phyloP scores from a whole-genome alignment of 2,797 vertebrate genomes.

The Crenichthys baileyi region DNA sequence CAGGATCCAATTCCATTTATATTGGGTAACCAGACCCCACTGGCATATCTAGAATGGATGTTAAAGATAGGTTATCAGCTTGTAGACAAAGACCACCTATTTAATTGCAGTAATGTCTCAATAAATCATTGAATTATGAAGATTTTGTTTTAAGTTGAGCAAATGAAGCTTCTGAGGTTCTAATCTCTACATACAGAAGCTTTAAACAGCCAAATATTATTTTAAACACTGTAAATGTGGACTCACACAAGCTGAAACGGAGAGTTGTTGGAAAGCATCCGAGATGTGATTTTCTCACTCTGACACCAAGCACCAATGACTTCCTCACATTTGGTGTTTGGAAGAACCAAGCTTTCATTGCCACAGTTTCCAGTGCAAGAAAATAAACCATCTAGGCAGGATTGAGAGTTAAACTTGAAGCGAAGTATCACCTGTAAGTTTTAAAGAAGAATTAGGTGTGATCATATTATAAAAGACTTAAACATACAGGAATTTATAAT shows the following conservation, averaged over 20 bases:
- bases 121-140: not conserved
- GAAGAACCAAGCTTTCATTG: not conserved
- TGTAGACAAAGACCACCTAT: not conserved
- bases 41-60: not conserved
- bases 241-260: not conserved
- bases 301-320: not conserved
- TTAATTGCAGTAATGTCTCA: not conserved
- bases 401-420: not conserved
- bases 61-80: not conserved
- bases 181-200: not conserved
- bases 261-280: not conserved
- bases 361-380: not conserved
- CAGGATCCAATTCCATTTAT: not conserved
- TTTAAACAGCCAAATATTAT: not conserved
- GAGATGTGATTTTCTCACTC: conserved; percentile 9
- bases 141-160: not conserved
- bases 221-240: not conserved
- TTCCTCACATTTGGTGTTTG: not conserved
- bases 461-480: not conserved
- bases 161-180: not conserved
- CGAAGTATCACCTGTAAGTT: not conserved
- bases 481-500: not conserved
- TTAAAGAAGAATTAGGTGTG: not conserved
- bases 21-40: accelerated
- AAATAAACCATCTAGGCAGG: not conserved